Conservation (phyloP, 1,140 invertebrate species). For the Drosophila willistoni region DNA sequence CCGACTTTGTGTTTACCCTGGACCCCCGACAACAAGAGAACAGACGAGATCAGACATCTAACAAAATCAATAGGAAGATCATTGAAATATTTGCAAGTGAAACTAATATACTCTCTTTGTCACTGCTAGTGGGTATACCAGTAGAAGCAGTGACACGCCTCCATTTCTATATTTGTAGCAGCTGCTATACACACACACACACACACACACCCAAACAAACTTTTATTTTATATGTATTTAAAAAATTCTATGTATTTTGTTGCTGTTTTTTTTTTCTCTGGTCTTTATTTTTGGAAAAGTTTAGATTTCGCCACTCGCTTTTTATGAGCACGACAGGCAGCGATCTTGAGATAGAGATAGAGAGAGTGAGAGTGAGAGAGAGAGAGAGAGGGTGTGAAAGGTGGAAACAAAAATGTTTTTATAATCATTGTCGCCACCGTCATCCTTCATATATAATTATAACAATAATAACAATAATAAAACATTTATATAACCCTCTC, state of each 20-base stretch:
- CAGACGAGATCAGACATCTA: too few species aligned
- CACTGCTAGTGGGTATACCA: not conserved
- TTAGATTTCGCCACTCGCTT: slow-evolving; percentile 10
- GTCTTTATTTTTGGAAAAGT: slow-evolving; percentile 11
- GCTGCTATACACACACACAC: slow-evolving; percentile 4
- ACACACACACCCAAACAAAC: not conserved
- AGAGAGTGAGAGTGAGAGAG: not conserved
- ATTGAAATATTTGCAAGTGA: not conserved
- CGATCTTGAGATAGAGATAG: not conserved
- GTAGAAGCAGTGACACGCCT: slow-evolving; percentile 13
- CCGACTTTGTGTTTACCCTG: too few species aligned
- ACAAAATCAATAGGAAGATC: too few species aligned
- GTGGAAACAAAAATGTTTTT: slow-evolving; percentile 13
- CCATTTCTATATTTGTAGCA: slow-evolving; percentile 19
- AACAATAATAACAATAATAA: not conserved
- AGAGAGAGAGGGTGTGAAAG: slow-evolving; percentile 22
- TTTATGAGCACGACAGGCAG: slow-evolving; percentile 1
- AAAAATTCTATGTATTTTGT: not conserved
- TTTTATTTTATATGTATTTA: not conserved
- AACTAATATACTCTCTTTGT: not conserved
- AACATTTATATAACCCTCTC: not conserved
- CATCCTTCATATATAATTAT: not conserved
- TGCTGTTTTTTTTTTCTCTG: not conserved
- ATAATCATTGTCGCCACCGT: not conserved
- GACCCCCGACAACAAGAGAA: too few species aligned